These are phyloP conservation scores for Isaurus tuberculatus DNA, from an alignment of 92 coral and sea anemone genomes.

Conservation along the genomic window DNA sequence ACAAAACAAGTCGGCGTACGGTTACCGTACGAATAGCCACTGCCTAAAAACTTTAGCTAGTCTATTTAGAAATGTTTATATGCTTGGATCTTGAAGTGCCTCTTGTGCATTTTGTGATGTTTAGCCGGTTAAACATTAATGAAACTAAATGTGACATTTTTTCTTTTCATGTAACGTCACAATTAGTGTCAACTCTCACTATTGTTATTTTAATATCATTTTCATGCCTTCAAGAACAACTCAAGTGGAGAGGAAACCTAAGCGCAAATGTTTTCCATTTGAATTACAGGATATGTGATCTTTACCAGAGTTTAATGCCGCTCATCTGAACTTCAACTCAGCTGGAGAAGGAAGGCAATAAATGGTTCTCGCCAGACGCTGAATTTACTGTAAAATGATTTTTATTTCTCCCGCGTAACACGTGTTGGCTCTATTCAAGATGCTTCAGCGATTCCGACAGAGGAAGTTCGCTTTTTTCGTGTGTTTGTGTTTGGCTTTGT, in stretches of 20 bases:
- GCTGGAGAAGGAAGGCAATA: background rate
- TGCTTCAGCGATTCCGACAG: constrained; percentile 18
- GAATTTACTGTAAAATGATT: background rate
- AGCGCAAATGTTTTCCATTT: background rate
- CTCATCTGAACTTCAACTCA: background rate
- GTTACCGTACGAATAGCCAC: too few relatives aligned
- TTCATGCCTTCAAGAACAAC: background rate
- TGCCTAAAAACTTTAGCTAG: too few relatives aligned
- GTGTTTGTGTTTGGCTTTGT: background rate
- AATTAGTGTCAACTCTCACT: too few relatives aligned
- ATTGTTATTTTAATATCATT: constrained; percentile 24
- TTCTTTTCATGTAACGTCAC: too few relatives aligned
- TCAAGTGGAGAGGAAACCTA: background rate
- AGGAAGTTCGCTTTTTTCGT: constrained; percentile 14
- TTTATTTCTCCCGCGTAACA: background rate
- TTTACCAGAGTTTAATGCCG: background rate
- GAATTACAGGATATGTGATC: background rate
- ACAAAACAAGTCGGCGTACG: too few relatives aligned
- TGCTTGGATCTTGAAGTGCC: too few relatives aligned
- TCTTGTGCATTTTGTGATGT: too few relatives aligned
- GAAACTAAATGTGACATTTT: background rate
- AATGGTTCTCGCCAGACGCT: constrained; percentile 2
- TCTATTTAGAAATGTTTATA: too few relatives aligned
- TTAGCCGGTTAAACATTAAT: too few relatives aligned
- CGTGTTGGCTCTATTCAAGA: background rate